Conservation (phyloP, 2,113 vertebrate genomes). For the Nyctibius bracteatus region DNA sequence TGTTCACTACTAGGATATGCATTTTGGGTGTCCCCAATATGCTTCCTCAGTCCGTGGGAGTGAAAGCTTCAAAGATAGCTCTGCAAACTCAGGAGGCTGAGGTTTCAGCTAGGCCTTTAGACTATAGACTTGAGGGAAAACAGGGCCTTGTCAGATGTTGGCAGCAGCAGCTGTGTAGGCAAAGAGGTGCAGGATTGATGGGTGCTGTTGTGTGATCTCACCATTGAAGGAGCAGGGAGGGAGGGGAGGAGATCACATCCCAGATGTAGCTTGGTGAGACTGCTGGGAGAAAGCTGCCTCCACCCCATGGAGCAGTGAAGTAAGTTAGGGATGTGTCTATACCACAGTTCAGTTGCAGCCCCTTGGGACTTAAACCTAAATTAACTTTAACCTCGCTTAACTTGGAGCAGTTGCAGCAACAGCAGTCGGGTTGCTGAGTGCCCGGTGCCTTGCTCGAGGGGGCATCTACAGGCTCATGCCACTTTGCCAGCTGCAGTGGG, state of each 20-base stretch:
- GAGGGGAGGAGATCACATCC: not conserved
- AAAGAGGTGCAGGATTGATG: not conserved
- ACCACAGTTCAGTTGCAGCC: fast-evolving
- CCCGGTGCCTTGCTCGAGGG: fast-evolving
- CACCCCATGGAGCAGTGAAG: not conserved
- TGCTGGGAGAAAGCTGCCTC: not conserved
- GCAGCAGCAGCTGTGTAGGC: not conserved
- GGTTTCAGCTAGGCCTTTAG: not conserved
- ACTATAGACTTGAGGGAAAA: not conserved
- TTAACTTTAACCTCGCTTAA: not conserved
- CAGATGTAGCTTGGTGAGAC: not conserved
- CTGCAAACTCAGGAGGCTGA: not conserved
- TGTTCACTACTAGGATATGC: not conserved
- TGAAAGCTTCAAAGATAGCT: not conserved
- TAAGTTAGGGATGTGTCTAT: not conserved
- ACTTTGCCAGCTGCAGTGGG: not conserved
- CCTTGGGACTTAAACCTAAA: not conserved
- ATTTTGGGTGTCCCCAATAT: not conserved
- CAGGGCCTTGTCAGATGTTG: not conserved
- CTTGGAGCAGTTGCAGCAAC: not conserved
- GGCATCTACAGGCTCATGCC: fast-evolving
- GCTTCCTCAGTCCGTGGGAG: not conserved
- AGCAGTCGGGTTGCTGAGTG: not conserved
- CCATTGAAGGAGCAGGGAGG: not conserved
- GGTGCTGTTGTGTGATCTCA: not conserved